Evolutionary conservation across 2,113 vertebrate species (phyloP).

Genomic region (Boleophthalmus pectinirostris): DNA sequence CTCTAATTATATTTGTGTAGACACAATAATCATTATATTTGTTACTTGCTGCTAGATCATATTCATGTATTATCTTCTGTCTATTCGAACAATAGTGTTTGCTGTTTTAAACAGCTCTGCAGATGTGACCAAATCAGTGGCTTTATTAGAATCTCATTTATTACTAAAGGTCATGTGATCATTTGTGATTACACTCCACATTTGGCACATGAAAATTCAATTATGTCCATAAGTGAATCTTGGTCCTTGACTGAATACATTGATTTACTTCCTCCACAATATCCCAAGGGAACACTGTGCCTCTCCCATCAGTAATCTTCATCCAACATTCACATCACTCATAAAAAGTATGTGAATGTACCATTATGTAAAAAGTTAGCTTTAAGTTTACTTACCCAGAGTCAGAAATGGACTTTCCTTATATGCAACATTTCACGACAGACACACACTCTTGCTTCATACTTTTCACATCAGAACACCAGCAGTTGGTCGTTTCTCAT

Average conservation of each 20-base stretch:
- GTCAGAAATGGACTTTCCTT: neutral
- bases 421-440: slow-evolving; percentile 1
- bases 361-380: neutral
- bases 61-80: neutral
- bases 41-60: neutral
- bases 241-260: slow-evolving; percentile 20
- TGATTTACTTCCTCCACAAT: slow-evolving; percentile 28
- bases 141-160: neutral
- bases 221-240: slow-evolving; percentile 7
- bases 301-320: slow-evolving; percentile 5
- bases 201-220: slow-evolving; percentile 7
- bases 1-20: too few relatives aligned
- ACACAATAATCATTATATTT: neutral
- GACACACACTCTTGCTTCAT: neutral
- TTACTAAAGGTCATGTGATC: neutral
- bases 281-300: slow-evolving; percentile 17
- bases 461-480: neutral
- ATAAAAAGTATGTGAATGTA: neutral
- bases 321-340: neutral
- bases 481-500: slow-evolving; percentile 4
- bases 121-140: neutral
- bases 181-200: neutral
- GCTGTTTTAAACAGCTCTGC: neutral
- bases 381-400: neutral
- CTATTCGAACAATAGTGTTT: neutral